Evolutionary conservation across 2,113 vertebrate genomes (phyloP).

Genomic region (Oreochromis niloticus): DNA sequence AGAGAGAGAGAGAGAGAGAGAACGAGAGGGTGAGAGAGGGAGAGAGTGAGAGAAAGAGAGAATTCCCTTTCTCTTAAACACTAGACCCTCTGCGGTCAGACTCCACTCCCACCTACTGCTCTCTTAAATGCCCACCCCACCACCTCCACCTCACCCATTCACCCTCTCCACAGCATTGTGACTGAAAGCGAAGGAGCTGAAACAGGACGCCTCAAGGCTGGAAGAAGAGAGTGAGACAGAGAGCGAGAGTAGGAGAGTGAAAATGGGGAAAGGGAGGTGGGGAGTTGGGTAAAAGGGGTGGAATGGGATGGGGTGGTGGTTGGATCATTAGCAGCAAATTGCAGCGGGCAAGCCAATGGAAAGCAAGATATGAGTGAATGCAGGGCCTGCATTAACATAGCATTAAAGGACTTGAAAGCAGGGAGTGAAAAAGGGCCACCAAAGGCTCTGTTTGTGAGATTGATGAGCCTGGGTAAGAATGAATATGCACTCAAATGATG

Average conservation of each 20-base stretch:
- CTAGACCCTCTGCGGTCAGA: conserved; percentile 76
- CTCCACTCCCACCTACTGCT: conserved; percentile 73
- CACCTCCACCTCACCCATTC: conserved; percentile 48
- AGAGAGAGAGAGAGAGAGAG: background rate
- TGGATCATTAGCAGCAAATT: conserved; percentile 68
- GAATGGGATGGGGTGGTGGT: background rate
- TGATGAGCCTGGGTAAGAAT: background rate
- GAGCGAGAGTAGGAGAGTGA: conserved; percentile 28
- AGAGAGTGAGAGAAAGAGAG: conserved; percentile 55
- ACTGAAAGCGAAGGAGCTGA: conserved; percentile 73
- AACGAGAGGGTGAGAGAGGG: conserved; percentile 13
- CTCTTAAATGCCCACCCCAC: conserved; percentile 57
- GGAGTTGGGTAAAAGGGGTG: background rate
- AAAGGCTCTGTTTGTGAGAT: conserved; percentile 22
- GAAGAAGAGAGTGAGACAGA: conserved; percentile 26
- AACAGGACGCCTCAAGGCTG: conserved; percentile 75
- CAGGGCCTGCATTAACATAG: conserved; percentile 67
- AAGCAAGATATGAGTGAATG: conserved; percentile 60
- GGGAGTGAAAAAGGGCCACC: background rate
- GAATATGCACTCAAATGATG: background rate
- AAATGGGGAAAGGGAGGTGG: background rate
- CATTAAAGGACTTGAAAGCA: conserved; percentile 53
- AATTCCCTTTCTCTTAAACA: conserved; percentile 75
- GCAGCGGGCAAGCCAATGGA: conserved; percentile 58
- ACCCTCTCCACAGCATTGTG: conserved; percentile 63